These are phyloP conservation scores for Thereva nobilitata DNA, from an alignment of 2,888 invertebrate species.

Conservation along the genomic window DNA sequence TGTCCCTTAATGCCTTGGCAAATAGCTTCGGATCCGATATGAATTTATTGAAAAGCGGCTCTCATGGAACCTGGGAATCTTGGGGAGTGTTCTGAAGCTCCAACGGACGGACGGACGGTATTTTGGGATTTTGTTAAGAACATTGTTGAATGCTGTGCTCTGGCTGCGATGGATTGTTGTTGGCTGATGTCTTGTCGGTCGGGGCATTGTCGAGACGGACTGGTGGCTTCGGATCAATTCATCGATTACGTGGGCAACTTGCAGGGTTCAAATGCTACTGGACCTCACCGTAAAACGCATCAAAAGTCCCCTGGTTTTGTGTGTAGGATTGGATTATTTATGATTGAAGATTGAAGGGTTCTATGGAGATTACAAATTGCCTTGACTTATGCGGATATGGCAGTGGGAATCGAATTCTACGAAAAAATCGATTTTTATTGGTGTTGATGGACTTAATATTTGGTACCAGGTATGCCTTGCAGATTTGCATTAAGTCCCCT, in stretches of 20 bases:
- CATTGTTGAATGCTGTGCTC: constrained; percentile 15
- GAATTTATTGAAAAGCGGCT: constrained; percentile 29
- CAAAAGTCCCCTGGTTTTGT: background rate
- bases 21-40: constrained; percentile 33
- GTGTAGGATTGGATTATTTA: constrained; percentile 30
- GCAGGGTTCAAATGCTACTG: constrained; percentile 16
- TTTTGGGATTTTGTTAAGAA: constrained; percentile 27
- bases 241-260: constrained; percentile 7
- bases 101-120: constrained; percentile 5
- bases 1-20: constrained; percentile 30
- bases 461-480: too few species aligned
- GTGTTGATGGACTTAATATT: too few species aligned
- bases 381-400: too few species aligned
- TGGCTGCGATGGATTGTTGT: constrained; percentile 16
- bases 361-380: too few species aligned
- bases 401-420: too few species aligned
- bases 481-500: too few species aligned
- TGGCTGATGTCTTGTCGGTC: background rate
- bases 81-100: constrained; percentile 23
- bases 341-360: constrained; percentile 16
- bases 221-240: constrained; percentile 7
- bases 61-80: constrained; percentile 13
- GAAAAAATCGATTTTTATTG: too few species aligned
- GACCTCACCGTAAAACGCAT: background rate
- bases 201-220: too few species aligned